These are phyloP conservation scores for Calliscelio sp. DNA, from an alignment of 2,888 invertebrate species.

Conservation along the genomic window DNA sequence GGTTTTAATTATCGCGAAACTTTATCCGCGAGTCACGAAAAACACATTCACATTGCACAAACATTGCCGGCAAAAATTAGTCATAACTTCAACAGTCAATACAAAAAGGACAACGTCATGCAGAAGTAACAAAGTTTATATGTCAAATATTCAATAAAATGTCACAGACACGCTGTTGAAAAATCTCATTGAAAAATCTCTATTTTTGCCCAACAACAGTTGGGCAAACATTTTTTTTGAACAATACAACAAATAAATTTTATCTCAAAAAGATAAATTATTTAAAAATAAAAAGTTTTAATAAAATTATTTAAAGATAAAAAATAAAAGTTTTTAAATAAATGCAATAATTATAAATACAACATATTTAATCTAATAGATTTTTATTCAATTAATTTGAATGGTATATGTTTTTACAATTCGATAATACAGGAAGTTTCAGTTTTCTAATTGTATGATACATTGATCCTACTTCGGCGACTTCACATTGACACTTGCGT, in stretches of 20 bases:
- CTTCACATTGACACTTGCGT: constrained; percentile 21
- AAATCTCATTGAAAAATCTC: not conserved
- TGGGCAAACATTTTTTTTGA: not conserved
- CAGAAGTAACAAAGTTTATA: constrained; percentile 15
- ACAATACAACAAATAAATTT: too few species aligned
- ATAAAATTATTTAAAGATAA: too few species aligned
- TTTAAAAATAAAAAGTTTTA: too few species aligned
- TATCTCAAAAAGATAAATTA: too few species aligned
- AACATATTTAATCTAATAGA: too few species aligned
- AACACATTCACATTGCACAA: constrained; percentile 4
- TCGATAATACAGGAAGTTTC: constrained; percentile 26
- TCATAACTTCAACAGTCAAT: constrained; percentile 17
- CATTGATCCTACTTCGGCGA: constrained; percentile 20
- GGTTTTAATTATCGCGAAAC: not conserved
- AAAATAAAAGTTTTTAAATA: too few species aligned
- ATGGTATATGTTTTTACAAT: too few species aligned
- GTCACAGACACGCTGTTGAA: not conserved
- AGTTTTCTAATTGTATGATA: constrained; percentile 31
- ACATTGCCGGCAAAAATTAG: constrained; percentile 26
- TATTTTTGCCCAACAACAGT: not conserved
- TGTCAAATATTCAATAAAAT: constrained; percentile 40
- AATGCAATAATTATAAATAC: too few species aligned
- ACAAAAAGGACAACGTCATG: constrained; percentile 46
- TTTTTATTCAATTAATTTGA: too few species aligned
- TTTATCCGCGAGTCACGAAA: constrained; percentile 33